Percentiles rank a stretch among this genome's conserved stretches.
phyloP scores from a whole-genome alignment of 2,888 invertebrate genomes.

The Xanthia togata region DNA sequence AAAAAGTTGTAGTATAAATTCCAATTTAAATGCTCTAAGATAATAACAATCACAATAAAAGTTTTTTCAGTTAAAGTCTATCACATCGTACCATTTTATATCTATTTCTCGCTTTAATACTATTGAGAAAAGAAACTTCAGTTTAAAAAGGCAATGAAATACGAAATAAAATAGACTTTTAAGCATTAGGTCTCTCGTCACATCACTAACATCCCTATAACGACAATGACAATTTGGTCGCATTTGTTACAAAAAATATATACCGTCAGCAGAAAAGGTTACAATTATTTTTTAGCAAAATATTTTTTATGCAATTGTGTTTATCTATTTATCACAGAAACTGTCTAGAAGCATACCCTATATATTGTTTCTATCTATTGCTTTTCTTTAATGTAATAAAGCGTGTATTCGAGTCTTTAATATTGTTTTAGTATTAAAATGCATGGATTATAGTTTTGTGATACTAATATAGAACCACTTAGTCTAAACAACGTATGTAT shows the following conservation, averaged over 20 bases:
- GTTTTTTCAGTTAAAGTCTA: slow-evolving; percentile 21
- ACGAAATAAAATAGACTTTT: slow-evolving; percentile 53
- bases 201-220: slow-evolving; percentile 56
- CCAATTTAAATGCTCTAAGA: slow-evolving; percentile 52
- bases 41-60: slow-evolving; percentile 28
- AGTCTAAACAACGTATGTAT: slow-evolving; percentile 14
- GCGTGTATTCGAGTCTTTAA: slow-evolving; percentile 58
- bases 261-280: slow-evolving; percentile 66
- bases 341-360: slow-evolving; percentile 37
- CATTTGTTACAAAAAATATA: slow-evolving; percentile 48
- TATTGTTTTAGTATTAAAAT: slow-evolving; percentile 28
- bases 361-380: slow-evolving; percentile 39
- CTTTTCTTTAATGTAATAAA: slow-evolving; percentile 45
- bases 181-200: slow-evolving; percentile 61
- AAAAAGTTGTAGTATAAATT: neutral
- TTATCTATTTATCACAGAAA: slow-evolving; percentile 48
- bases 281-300: slow-evolving; percentile 24
- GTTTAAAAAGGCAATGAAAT: slow-evolving; percentile 27
- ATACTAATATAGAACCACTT: slow-evolving; percentile 44
- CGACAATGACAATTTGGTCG: slow-evolving; percentile 60
- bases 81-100: slow-evolving; percentile 29
- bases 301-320: slow-evolving; percentile 16
- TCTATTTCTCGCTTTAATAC: slow-evolving; percentile 35
- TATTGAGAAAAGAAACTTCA: slow-evolving; percentile 23
- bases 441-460: slow-evolving; percentile 20